Conservation (phyloP, 2,797 vertebrate genomes). For the Sciaenops ocellatus region DNA sequence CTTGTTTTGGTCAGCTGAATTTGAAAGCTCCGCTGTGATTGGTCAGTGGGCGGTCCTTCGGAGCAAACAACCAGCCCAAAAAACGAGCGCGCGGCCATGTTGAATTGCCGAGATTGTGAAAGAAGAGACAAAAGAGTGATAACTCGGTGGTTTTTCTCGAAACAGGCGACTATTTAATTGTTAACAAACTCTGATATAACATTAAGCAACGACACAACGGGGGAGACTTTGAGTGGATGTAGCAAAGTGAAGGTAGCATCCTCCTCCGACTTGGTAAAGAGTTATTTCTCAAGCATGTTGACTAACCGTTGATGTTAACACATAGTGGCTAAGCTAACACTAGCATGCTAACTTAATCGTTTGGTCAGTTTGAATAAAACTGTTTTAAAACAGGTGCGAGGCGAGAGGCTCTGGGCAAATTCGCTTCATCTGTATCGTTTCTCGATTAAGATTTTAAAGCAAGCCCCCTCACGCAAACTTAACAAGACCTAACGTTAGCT, state of each 20-base stretch:
- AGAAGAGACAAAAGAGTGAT: constrained; percentile 79
- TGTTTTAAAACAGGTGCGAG: not conserved
- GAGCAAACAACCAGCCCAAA: constrained; percentile 63
- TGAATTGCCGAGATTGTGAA: constrained; percentile 76
- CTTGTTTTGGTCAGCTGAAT: constrained; percentile 7
- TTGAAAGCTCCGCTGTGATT: constrained; percentile 66
- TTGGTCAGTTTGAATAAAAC: not conserved
- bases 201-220: constrained; percentile 12
- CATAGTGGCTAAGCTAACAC: constrained; percentile 44
- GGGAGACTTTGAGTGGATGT: constrained; percentile 26
- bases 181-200: constrained; percentile 1
- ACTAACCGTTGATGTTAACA: constrained; percentile 6
- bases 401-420: rapidly evolving
- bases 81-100: constrained; percentile 83
- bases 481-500: not conserved
- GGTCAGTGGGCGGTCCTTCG: constrained; percentile 45
- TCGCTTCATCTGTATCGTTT: not conserved
- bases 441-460: not conserved
- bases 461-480: rapidly evolving
- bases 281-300: not conserved
- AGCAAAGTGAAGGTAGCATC: constrained; percentile 32
- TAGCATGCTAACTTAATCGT: constrained; percentile 32
- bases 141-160: constrained; percentile 53
- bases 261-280: constrained; percentile 4
- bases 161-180: constrained; percentile 16